phyloP scores from a whole-genome alignment of 2,797 vertebrate species.

The Sebastes taczanowskii region DNA sequence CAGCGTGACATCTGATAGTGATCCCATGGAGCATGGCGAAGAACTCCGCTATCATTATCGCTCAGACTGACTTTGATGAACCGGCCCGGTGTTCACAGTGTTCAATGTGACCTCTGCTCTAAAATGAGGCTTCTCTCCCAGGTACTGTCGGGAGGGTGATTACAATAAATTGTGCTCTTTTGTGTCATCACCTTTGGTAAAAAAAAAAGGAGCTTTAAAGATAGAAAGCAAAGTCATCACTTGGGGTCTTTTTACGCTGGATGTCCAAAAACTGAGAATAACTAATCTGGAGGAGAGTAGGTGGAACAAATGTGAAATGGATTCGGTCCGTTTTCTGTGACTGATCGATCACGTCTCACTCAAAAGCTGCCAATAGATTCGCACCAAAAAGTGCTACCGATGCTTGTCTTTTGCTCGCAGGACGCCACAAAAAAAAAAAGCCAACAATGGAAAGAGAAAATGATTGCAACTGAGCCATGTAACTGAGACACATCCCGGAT shows the following conservation, averaged over 20 bases:
- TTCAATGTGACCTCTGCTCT: slow-evolving; percentile 42
- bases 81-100: not conserved
- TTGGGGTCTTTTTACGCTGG: not conserved
- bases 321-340: slow-evolving; percentile 15
- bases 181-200: not conserved
- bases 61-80: slow-evolving; percentile 36
- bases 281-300: not conserved
- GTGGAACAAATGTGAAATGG: slow-evolving; percentile 19
- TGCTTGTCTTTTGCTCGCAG: not conserved
- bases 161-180: slow-evolving; percentile 22
- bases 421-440: not conserved
- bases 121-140: not conserved
- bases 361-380: not conserved
- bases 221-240: not conserved
- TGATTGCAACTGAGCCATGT: not conserved
- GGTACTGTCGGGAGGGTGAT: not conserved
- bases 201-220: not conserved
- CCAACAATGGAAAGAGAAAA: slow-evolving; percentile 2
- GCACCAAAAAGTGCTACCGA: not conserved
- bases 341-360: slow-evolving; percentile 17
- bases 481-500: slow-evolving; percentile 27
- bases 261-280: not conserved
- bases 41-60: slow-evolving; percentile 24
- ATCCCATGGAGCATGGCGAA: slow-evolving; percentile 18
- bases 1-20: slow-evolving; percentile 47